Evolutionary conservation across 2,888 invertebrate genomes (phyloP).

Genomic region (Caradrina clavipalpis): DNA sequence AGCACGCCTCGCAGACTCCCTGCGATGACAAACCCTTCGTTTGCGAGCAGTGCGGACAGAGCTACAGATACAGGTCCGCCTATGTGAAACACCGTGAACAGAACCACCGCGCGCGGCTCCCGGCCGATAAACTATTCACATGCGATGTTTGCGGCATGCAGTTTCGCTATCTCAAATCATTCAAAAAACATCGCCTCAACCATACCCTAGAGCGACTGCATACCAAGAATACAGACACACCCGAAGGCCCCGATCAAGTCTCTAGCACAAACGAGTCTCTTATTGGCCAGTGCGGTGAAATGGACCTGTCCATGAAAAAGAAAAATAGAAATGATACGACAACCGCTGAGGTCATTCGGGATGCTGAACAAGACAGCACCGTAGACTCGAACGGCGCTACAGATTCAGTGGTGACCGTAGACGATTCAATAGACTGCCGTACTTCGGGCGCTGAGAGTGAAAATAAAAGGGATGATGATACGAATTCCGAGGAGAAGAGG

Average conservation of each 20-base stretch:
- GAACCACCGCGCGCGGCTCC: constrained; percentile 96
- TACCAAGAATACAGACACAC: constrained; percentile 91
- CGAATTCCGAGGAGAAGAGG: constrained; percentile 75
- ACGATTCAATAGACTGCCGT: constrained; percentile 86
- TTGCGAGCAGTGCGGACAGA: constrained; percentile 97
- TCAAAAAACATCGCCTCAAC: constrained; percentile 97
- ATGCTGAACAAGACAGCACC: constrained; percentile 93
- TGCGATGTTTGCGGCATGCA: constrained; percentile 98
- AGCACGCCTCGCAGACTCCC: constrained; percentile 93
- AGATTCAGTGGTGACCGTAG: constrained; percentile 86
- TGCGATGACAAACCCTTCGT: constrained; percentile 97
- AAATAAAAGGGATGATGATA: constrained; percentile 78
- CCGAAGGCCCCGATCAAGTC: constrained; percentile 92
- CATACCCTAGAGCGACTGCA: constrained; percentile 96
- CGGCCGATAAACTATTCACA: constrained; percentile 97
- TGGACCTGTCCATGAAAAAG: constrained; percentile 91
- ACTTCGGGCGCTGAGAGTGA: constrained; percentile 85
- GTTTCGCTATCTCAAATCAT: constrained; percentile 96
- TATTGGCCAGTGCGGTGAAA: constrained; percentile 90
- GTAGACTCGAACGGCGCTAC: constrained; percentile 92
- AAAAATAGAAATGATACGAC: constrained; percentile 83
- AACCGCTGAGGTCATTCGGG: constrained; percentile 85
- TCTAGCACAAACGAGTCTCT: constrained; percentile 93
- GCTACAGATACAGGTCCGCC: constrained; percentile 96
- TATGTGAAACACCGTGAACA: constrained; percentile 94